Percentiles rank a stretch among this genome's conserved stretches.
Conservation (phyloP, 1,140 invertebrate genomes). For the Aphaenogaster ashmeadi region DNA sequence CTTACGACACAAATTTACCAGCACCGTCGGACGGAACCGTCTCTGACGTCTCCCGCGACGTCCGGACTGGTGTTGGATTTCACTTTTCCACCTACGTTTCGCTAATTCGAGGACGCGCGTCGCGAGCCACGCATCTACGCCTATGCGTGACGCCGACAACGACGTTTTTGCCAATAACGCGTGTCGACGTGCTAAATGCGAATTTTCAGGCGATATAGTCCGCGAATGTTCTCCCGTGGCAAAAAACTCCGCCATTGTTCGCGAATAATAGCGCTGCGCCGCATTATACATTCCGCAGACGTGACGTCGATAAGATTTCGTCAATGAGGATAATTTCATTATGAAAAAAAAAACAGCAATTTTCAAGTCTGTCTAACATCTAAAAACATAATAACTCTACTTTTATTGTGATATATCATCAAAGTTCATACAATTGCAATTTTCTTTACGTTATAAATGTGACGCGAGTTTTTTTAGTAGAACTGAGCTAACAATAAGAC, state of each 20-base stretch:
- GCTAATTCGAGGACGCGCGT: constrained; percentile 67
- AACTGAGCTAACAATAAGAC: neutral
- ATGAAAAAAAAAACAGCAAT: neutral
- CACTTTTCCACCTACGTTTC: constrained; percentile 71
- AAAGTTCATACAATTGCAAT: neutral
- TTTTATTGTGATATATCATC: neutral
- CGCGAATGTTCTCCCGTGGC: neutral
- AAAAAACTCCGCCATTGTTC: constrained; percentile 23
- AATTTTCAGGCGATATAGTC: constrained; percentile 8
- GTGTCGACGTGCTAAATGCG: constrained; percentile 15
- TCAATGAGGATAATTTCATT: neutral
- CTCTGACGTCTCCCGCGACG: constrained; percentile 52
- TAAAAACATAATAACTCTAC: neutral
- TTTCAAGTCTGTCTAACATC: neutral
- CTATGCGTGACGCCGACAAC: constrained; percentile 47
- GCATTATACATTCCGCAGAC: neutral
- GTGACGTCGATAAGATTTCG: neutral
- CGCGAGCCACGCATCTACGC: constrained; percentile 40
- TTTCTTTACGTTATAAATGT: neutral
- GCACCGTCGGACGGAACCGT: constrained; percentile 57
- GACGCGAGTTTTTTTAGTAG: neutral
- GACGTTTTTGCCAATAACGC: constrained; percentile 40
- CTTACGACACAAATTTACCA: constrained; percentile 76
- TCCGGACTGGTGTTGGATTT: constrained; percentile 71
- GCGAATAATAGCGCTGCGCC: neutral